Evolutionary conservation across 2,888 invertebrate species (phyloP).

Genomic region (Parochlus steinenii): DNA sequence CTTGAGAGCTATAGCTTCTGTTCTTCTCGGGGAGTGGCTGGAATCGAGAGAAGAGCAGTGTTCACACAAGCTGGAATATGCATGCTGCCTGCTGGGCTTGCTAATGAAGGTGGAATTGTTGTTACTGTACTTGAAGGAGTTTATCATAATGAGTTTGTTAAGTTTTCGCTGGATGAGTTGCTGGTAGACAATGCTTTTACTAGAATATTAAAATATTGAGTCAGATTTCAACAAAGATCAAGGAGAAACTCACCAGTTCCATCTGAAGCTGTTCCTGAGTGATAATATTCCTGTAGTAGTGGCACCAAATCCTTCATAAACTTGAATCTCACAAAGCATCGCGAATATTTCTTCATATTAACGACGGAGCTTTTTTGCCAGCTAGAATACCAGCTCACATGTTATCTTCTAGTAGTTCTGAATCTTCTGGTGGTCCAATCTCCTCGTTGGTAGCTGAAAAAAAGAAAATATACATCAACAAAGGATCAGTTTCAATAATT

Average conservation of each 20-base stretch:
- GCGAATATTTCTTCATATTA: slow-evolving; percentile 94
- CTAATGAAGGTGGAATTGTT: slow-evolving; percentile 27
- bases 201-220: too few species aligned
- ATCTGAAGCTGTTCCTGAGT: slow-evolving; percentile 36
- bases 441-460: too few species aligned
- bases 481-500: too few species aligned
- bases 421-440: too few species aligned
- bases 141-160: slow-evolving; percentile 31
- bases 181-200: slow-evolving; percentile 10
- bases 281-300: slow-evolving; percentile 80
- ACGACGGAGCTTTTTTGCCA: slow-evolving; percentile 93
- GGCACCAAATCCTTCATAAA: slow-evolving; percentile 84
- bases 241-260: slow-evolving; percentile 3
- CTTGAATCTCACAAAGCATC: slow-evolving; percentile 83
- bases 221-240: too few species aligned
- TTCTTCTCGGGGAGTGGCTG: slow-evolving; percentile 37
- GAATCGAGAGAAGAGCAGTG: slow-evolving; percentile 16
- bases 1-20: slow-evolving; percentile 61
- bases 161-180: slow-evolving; percentile 27
- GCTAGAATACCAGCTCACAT: too few species aligned
- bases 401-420: too few species aligned
- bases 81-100: slow-evolving; percentile 25
- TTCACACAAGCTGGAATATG: slow-evolving; percentile 26
- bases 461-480: too few species aligned
- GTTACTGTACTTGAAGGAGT: slow-evolving; percentile 32